Percentiles rank a stretch among this genome's conserved stretches.
These are phyloP conservation scores for Ceratina australensis DNA, from an alignment of 1,140 invertebrate species.

Conservation along the genomic window DNA sequence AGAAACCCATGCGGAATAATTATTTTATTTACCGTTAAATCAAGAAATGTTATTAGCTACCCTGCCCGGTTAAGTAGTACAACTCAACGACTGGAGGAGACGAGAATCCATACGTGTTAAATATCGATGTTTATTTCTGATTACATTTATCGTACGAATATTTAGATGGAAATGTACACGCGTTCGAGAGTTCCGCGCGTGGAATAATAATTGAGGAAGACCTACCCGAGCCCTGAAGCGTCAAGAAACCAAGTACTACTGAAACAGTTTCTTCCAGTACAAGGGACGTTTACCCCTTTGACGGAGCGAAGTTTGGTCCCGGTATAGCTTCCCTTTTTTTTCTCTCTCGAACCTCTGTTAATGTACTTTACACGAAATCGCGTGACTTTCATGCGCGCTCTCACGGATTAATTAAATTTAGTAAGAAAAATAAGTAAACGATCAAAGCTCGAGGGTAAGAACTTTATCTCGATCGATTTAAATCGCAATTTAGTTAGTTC, in stretches of 20 bases:
- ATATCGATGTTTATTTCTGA: too few relatives aligned
- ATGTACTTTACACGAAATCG: not conserved
- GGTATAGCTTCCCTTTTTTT: slow-evolving; percentile 52
- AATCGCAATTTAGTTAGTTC: not conserved
- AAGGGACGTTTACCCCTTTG: slow-evolving; percentile 50
- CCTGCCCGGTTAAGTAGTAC: too few relatives aligned
- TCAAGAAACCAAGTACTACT: slow-evolving; percentile 31
- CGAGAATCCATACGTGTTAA: too few relatives aligned
- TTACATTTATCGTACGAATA: too few relatives aligned
- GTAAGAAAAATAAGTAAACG: too few relatives aligned
- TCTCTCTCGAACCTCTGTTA: slow-evolving; percentile 5
- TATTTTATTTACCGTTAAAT: too few relatives aligned
- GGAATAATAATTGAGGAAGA: slow-evolving; percentile 48
- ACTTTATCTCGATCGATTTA: not conserved
- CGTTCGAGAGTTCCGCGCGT: not conserved
- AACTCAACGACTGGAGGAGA: too few relatives aligned
- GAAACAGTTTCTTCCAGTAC: slow-evolving; percentile 57
- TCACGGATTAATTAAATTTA: not conserved
- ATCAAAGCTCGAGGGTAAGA: too few relatives aligned
- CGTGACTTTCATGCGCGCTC: slow-evolving; percentile 9
- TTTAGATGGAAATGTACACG: too few relatives aligned
- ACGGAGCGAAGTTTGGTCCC: slow-evolving; percentile 45
- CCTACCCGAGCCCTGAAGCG: slow-evolving; percentile 22
- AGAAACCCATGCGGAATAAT: not conserved
- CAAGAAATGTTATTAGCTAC: too few relatives aligned